Conservation (phyloP, 2,888 invertebrate genomes). For the Limenitis camilla region DNA sequence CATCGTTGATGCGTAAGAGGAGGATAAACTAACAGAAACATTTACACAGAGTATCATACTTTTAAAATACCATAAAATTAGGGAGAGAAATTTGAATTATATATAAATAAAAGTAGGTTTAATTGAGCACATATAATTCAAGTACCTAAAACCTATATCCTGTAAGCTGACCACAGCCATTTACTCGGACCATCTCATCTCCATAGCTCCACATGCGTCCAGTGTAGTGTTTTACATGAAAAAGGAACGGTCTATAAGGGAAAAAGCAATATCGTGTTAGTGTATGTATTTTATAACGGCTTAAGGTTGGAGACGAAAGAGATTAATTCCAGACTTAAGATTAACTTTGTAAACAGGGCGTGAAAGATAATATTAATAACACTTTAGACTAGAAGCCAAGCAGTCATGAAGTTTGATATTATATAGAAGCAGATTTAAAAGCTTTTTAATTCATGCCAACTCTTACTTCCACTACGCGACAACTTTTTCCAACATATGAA, state of each 20-base stretch:
- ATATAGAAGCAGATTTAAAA: too few relatives aligned
- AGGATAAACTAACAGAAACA: too few relatives aligned
- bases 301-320: constrained; percentile 24
- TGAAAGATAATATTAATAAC: too few relatives aligned
- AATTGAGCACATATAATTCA: background rate
- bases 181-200: constrained; percentile 8
- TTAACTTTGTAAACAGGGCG: background rate
- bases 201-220: constrained; percentile 13
- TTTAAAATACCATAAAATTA: too few relatives aligned
- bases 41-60: background rate
- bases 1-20: too few relatives aligned
- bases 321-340: background rate
- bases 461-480: too few relatives aligned
- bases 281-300: constrained; percentile 31
- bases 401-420: too few relatives aligned
- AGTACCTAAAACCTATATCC: background rate
- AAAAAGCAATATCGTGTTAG: constrained; percentile 56
- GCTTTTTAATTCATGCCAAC: too few relatives aligned
- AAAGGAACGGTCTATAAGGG: constrained; percentile 54
- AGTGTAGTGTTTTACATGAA: constrained; percentile 61
- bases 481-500: too few relatives aligned
- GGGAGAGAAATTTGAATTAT: background rate
- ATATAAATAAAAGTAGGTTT: background rate
- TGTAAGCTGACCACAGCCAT: constrained; percentile 1
- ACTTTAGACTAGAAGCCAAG: too few relatives aligned